phyloP scores from a whole-genome alignment of 2,888 invertebrate species.

The Sinelater perroti region DNA sequence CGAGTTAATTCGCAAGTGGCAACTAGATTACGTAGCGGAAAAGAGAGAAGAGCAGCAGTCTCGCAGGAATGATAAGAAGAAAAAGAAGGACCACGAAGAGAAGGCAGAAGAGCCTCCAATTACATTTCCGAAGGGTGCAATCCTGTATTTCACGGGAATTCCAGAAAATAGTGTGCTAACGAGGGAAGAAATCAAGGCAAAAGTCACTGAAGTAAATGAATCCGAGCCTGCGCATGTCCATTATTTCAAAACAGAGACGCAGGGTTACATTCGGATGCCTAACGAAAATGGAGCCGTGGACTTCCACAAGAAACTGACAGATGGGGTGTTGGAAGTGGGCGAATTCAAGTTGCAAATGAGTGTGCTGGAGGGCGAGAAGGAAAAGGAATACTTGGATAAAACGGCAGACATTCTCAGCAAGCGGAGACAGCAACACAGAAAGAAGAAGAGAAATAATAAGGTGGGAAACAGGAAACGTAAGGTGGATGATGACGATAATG shows the following conservation, averaged over 20 bases:
- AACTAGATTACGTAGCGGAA: conserved; percentile 71
- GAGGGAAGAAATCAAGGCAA: conserved; percentile 78
- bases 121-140: conserved; percentile 76
- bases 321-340: conserved; percentile 59
- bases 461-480: neutral
- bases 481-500: conserved; percentile 2
- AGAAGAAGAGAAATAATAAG: conserved; percentile 4
- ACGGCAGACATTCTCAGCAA: conserved; percentile 66
- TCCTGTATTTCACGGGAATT: conserved; percentile 74
- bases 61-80: conserved; percentile 64
- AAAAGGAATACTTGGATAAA: conserved; percentile 71
- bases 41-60: conserved; percentile 74
- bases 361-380: conserved; percentile 76
- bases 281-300: conserved; percentile 75
- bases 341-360: conserved; percentile 62
- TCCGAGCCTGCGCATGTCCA: conserved; percentile 77
- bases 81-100: conserved; percentile 62
- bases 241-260: conserved; percentile 75
- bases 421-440: conserved; percentile 5
- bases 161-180: conserved; percentile 65
- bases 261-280: conserved; percentile 77
- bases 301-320: conserved; percentile 69
- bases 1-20: conserved; percentile 75
- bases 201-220: conserved; percentile 68
- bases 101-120: conserved; percentile 59